A percentile compares a stretch with the other conserved stretches of the same genome.
Conservation (phyloP, 2,797 vertebrate genomes). For the Sebastes itinus region DNA sequence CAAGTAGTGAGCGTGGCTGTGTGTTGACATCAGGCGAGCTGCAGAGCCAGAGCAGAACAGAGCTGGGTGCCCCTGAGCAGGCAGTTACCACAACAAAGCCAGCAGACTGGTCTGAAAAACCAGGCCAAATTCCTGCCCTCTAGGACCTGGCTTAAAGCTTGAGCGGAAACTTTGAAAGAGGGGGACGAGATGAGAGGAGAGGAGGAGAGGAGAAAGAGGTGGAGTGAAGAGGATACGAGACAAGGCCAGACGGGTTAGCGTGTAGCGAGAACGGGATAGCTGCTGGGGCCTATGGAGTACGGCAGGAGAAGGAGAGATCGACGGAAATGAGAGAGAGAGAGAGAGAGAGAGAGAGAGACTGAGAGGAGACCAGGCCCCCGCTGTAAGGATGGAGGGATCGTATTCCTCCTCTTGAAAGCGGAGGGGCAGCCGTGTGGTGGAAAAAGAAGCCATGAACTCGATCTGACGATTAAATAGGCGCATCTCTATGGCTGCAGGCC, state of each 20-base stretch:
- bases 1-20: constrained; percentile 56
- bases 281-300: constrained; percentile 62
- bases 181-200: constrained; percentile 57
- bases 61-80: constrained; percentile 76
- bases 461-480: constrained; percentile 82
- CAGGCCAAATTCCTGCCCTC: constrained; percentile 81
- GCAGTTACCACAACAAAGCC: constrained; percentile 81
- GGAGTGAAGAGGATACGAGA: constrained; percentile 75
- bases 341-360: constrained; percentile 49
- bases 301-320: constrained; percentile 57
- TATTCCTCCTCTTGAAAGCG: constrained; percentile 76
- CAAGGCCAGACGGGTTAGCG: constrained; percentile 62
- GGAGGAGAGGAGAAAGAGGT: constrained; percentile 48
- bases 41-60: constrained; percentile 64
- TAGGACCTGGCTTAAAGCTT: constrained; percentile 78
- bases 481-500: constrained; percentile 79
- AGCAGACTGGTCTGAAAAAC: constrained; percentile 76
- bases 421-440: constrained; percentile 64
- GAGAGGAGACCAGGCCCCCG: constrained; percentile 63
- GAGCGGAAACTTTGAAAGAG: constrained; percentile 75
- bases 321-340: constrained; percentile 46
- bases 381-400: constrained; percentile 74
- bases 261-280: constrained; percentile 62
- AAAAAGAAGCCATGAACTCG: constrained; percentile 80
- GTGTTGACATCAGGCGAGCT: constrained; percentile 71